phyloP scores from a whole-genome alignment of 2,888 invertebrate genomes.

The Leptinotarsa rubiginosa region DNA sequence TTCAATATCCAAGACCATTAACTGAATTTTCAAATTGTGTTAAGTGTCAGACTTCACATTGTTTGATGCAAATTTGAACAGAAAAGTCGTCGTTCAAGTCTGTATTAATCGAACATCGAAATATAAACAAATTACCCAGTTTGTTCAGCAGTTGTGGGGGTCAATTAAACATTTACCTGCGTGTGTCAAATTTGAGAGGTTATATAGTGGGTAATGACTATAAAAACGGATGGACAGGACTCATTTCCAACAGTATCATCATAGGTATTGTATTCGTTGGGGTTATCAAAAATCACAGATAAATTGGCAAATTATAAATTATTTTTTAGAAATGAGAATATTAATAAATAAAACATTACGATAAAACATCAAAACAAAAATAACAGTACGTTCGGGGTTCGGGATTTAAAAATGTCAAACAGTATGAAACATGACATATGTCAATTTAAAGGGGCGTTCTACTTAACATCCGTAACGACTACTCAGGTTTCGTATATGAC shows the following conservation, averaged over 20 bases:
- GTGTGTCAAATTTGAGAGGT: constrained; percentile 6
- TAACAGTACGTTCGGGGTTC: not conserved
- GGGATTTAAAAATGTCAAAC: not conserved
- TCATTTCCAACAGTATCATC: not conserved
- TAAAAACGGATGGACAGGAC: not conserved
- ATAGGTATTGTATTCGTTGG: not conserved
- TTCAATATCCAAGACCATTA: not conserved
- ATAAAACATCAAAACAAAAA: not conserved
- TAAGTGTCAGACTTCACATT: not conserved
- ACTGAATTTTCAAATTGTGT: not conserved
- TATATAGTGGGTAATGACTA: not conserved
- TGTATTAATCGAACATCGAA: not conserved
- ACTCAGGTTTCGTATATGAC: no score
- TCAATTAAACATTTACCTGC: not conserved
- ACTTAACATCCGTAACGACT: no score
- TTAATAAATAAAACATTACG: not conserved
- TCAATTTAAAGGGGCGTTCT: no score
- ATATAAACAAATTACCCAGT: not conserved
- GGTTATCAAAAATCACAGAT: not conserved
- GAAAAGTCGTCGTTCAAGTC: not conserved
- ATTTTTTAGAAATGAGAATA: not conserved
- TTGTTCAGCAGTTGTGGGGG: not conserved
- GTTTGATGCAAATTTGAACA: not conserved
- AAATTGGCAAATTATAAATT: not conserved
- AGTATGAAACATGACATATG: not conserved